Conservation (phyloP, 2,797 vertebrate genomes). For the Myripristis jacobus region DNA sequence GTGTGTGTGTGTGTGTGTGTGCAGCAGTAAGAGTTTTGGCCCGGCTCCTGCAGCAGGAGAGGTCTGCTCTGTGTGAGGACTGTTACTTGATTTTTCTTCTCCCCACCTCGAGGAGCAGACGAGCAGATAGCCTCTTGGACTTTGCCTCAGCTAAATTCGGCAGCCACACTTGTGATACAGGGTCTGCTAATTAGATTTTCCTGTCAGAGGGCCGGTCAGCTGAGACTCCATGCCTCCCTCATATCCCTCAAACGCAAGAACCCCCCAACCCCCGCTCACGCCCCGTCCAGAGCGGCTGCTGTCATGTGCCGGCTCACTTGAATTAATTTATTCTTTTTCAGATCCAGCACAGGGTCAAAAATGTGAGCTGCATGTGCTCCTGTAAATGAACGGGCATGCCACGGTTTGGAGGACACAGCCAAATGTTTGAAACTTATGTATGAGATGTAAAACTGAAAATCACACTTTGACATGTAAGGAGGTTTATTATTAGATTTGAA, state of each 20-base stretch:
- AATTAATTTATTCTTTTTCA: background rate
- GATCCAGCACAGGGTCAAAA: background rate
- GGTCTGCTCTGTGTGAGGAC: too few species aligned
- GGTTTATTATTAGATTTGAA: too few species aligned
- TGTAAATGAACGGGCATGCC: too few species aligned
- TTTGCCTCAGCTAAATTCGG: constrained; percentile 31
- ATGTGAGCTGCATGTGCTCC: too few species aligned
- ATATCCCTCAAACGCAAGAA: constrained; percentile 2
- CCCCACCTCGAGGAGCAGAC: constrained; percentile 9
- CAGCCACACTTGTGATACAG: constrained; percentile 52
- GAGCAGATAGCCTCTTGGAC: constrained; percentile 38
- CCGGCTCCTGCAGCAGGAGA: too few species aligned
- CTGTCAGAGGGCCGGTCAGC: constrained; percentile 68
- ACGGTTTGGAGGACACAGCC: too few species aligned
- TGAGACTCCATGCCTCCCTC: constrained; percentile 51
- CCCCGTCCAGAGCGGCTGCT: background rate
- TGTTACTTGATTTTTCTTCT: too few species aligned
- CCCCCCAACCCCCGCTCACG: constrained; percentile 9
- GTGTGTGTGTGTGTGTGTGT: too few species aligned
- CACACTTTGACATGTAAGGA: too few species aligned
- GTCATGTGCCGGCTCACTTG: constrained; percentile 46
- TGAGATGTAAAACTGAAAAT: too few species aligned
- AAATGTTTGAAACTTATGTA: too few species aligned
- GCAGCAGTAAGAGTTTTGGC: too few species aligned
- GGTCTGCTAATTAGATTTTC: constrained; percentile 66